These are phyloP conservation scores for Onthophagus taurus DNA, from an alignment of 1,140 invertebrate species.

Conservation along the genomic window DNA sequence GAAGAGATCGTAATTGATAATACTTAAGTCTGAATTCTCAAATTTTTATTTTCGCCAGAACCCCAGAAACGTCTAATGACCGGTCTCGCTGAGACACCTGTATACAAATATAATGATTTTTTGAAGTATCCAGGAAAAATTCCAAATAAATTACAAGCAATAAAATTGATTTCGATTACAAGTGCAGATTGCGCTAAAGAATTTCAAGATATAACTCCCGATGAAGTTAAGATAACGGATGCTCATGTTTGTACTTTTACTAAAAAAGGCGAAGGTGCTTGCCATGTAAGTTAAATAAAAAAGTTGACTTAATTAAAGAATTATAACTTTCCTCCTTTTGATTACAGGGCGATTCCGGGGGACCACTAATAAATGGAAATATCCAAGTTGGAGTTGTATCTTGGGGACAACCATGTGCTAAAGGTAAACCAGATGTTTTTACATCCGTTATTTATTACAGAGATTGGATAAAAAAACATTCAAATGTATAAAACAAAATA, in stretches of 20 bases:
- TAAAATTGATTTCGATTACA: conserved; percentile 12
- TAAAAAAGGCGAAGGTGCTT: conserved; percentile 14
- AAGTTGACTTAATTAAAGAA: background rate
- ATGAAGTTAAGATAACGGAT: background rate
- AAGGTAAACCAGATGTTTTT: conserved; percentile 47
- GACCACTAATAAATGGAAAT: conserved; percentile 28
- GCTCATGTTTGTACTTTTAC: conserved; percentile 16
- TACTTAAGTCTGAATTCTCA: too few species aligned
- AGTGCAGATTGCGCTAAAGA: conserved; percentile 9
- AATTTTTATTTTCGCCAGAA: too few species aligned
- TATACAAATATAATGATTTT: too few species aligned
- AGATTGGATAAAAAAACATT: conserved; percentile 12
- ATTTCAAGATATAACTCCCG: too few species aligned
- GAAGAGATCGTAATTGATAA: too few species aligned
- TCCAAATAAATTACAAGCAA: conserved; percentile 15
- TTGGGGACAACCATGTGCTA: conserved; percentile 52
- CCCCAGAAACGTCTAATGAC: too few species aligned
- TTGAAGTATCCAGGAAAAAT: conserved; percentile 13
- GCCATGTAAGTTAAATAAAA: conserved; percentile 9
- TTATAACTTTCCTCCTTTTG: background rate
- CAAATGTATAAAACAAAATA: too few species aligned
- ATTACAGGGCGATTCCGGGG: conserved; percentile 39
- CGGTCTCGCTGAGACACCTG: too few species aligned
- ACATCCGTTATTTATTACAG: conserved; percentile 35
- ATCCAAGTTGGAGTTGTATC: conserved; percentile 44